Percentiles rank a stretch among this genome's conserved stretches.
These are phyloP conservation scores for Mirounga angustirostris DNA, from an alignment of 2,113 vertebrate species.

Conservation along the genomic window DNA sequence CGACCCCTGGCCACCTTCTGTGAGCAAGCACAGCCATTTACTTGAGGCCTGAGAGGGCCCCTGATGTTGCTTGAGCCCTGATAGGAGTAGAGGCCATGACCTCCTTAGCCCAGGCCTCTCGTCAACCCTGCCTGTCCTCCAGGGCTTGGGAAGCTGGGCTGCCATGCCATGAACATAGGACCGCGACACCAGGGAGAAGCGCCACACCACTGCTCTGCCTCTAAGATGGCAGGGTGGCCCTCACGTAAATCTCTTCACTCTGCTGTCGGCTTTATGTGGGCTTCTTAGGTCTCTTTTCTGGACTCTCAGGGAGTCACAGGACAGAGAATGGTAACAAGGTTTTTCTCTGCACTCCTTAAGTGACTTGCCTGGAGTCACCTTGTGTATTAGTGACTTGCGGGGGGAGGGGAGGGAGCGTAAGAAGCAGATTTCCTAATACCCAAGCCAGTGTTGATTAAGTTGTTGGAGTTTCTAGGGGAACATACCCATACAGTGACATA, in stretches of 20 bases:
- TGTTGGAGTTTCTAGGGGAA: not conserved
- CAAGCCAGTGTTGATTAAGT: not conserved
- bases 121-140: not conserved
- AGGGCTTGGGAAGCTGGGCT: not conserved
- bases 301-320: not conserved
- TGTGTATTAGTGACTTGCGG: not conserved
- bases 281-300: not conserved
- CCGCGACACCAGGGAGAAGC: not conserved
- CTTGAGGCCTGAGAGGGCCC: not conserved
- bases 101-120: not conserved
- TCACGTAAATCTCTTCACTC: not conserved
- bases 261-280: not conserved
- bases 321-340: not conserved
- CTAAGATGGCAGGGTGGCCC: not conserved
- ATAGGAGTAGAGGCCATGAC: not conserved
- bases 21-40: not conserved
- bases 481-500: not conserved
- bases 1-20: not conserved
- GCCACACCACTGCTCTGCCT: fast-evolving
- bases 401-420: not conserved
- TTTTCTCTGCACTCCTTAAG: constrained; percentile 17
- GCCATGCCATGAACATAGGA: not conserved
- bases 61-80: not conserved
- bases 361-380: not conserved
- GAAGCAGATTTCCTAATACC: not conserved